Conservation (phyloP, 2,113 vertebrate species). For the Gallinago undulata region DNA sequence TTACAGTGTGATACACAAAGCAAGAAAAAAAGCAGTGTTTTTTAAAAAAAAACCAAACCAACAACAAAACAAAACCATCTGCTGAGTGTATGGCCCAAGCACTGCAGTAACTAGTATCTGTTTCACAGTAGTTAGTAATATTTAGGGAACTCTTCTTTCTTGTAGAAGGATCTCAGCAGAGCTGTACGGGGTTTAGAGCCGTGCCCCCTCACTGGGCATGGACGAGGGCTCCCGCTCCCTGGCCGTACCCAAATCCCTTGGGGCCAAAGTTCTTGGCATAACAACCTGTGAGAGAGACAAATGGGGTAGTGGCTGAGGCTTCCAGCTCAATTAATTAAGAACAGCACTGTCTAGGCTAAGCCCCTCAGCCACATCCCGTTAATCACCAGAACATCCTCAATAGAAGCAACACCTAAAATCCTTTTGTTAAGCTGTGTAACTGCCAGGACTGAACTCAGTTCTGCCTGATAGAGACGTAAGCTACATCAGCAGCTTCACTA, state of each 20-base stretch:
- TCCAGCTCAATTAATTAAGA: not conserved
- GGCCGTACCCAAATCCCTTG: conserved; percentile 84
- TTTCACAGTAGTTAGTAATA: conserved; percentile 73
- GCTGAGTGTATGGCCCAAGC: not conserved
- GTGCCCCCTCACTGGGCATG: conserved; percentile 75
- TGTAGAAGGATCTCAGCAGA: conserved; percentile 29
- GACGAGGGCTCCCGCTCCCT: conserved; percentile 83
- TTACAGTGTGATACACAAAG: conserved; percentile 27
- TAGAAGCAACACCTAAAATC: fast-evolving
- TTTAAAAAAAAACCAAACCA: not conserved
- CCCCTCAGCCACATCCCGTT: fast-evolving
- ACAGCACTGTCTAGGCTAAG: not conserved
- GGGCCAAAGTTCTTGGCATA: conserved; percentile 87
- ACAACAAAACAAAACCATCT: not conserved
- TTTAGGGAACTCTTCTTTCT: not conserved
- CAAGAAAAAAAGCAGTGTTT: not conserved
- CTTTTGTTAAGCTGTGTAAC: not conserved
- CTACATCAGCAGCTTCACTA: not conserved
- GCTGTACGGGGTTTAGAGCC: not conserved
- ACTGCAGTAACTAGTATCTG: conserved; percentile 27
- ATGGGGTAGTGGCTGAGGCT: fast-evolving
- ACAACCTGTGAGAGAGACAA: conserved; percentile 72
- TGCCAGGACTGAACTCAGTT: not conserved
- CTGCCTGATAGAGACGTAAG: not conserved
- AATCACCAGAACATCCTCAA: not conserved